Evolutionary conservation across 2,797 vertebrate genomes (phyloP).

Genomic region (Chaenodraco wilsoni): DNA sequence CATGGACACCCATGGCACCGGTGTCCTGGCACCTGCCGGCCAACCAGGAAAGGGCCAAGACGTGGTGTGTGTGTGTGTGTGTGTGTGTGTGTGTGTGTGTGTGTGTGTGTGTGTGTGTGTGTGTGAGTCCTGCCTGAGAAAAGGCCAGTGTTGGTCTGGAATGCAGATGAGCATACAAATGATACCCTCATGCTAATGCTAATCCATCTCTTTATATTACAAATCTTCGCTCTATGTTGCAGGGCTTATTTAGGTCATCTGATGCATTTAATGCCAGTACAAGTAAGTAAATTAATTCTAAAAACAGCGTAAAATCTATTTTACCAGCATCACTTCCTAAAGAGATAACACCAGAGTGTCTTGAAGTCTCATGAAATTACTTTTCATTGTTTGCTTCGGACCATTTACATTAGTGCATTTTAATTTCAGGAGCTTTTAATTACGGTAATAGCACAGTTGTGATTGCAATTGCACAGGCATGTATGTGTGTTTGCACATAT

Average conservation of each 20-base stretch:
- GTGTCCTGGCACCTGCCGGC: conserved; percentile 56
- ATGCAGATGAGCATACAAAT: conserved; percentile 48
- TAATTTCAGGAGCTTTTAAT: conserved; percentile 65
- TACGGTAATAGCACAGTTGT: conserved; percentile 56
- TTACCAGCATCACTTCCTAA: conserved; percentile 1
- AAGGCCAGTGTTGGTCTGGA: conserved; percentile 32
- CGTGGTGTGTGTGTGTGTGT: conserved; percentile 24
- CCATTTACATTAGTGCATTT: conserved; percentile 46
- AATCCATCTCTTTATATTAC: conserved; percentile 42
- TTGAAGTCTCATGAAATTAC: conserved; percentile 36
- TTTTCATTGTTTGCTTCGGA: conserved; percentile 40
- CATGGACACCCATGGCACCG: conserved; percentile 75
- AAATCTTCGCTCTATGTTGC: conserved; percentile 31
- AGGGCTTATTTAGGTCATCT: conserved; percentile 39
- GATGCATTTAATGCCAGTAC: conserved; percentile 28
- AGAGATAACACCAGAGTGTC: conserved; percentile 36
- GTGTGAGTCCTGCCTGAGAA: conserved; percentile 31
- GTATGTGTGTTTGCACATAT: conserved; percentile 39
- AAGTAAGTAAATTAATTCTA: conserved; percentile 16
- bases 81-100: background rate
- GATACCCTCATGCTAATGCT: conserved; percentile 45
- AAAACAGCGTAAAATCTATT: conserved; percentile 7
- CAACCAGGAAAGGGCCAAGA: conserved; percentile 64
- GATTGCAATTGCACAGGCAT: conserved; percentile 36
- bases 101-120: conserved; percentile 19